Evolutionary conservation across 2,888 invertebrate genomes (phyloP), one percentile per base, ranked within the genome.

Genomic region (Agapostemon virescens): DNA sequence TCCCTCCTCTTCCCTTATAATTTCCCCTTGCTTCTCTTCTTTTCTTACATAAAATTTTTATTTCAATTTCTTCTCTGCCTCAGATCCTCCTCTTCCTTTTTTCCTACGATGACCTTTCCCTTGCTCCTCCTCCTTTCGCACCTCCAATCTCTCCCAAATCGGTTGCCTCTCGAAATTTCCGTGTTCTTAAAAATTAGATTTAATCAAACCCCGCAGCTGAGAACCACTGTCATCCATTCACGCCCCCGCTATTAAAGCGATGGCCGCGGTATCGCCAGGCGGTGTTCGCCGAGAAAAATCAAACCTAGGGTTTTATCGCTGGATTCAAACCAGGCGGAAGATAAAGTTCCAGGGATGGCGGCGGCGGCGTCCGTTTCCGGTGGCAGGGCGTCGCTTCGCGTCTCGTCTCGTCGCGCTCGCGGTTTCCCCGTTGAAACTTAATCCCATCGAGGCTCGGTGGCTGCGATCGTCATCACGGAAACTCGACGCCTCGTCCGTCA

Each of bases 371-470:
- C 30, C 66, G 55, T 42, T 76, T 55, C 30, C 20, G 36, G 38
- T 20, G 64, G 52, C 23, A 15, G 40, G n/a, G 49, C n/a, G 49
- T 49, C 66, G 23, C 66, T 15, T 7, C 40, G 23, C 74, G 74
- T 79, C 66, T 70, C 70, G 38, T 77, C 66, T 77, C 45, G 26
- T 9, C 58, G 36, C 45, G 63, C 2, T n/a, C 49, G 30, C 30
- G 55, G 45, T 49, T 36, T 49, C 45, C 58, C 70, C 26, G 33
- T 71, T 77, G 79, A 79, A 77, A 77, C 77, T 36, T 71, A 79
- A 79, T 79, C 67, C 78, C 70, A 20, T 23, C 13, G 66, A 45
- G 36, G 63, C 33, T 17, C 63, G n/a, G 15, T 49, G 49, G 49
- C n/a, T n/a, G n/a, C 36, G 78, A 49, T 63, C 49, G 71, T 63